Base-by-base conservation (phyloP, 2,113 vertebrate species). In the Trogon melanurus region DNA sequence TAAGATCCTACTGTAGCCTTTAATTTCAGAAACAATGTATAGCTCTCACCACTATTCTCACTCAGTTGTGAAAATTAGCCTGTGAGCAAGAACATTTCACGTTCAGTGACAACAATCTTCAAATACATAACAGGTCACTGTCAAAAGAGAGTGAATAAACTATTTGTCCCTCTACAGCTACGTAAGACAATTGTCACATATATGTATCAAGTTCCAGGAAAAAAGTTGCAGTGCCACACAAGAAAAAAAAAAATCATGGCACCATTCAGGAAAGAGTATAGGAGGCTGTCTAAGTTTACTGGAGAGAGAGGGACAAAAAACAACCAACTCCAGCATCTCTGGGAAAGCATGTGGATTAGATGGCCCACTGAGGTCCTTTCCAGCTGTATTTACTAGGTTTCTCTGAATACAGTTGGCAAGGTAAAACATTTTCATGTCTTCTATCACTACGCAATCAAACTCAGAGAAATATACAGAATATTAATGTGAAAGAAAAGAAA, bases 281-380 rank as follows among this genome's bases (percentile, higher is more conserved):
- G 14, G 6, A 57, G 3, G 27, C 13, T 60, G 3, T 26, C 6
- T 11, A 72, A 32, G 32, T 61, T 75, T 45, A 56, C 5, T 60
- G 14, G 20, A 10, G 9, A 8, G 0, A 10, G 21, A 66, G 20
- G n/a, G 13, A 51, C 18, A 10, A 8, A 5, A 34, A 20, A 8
- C 26, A 79, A 71, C 1, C 2, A 41, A 41, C 11, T 17, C 2
- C 9, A 61, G 16, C 7, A 58, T 17, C 7, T 10, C 41, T 65
- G 16, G 8, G 26, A 85, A 83, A 92, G 6, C 21, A 65, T 6
- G 29, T 22, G 27, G 16, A 50, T 80, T 22, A 45, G 11, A 44
- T 3, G 10, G 10, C 13, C 18, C 11, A 26, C 25, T 58, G 21
- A 74, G 36, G 13, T 18, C 15, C 21, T 25, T 67, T 66, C 17